A percentile compares a stretch with the other conserved stretches of the same genome.
Evolutionary conservation across 2,113 vertebrate genomes (phyloP).

Genomic region (Gopherus evgoodei): DNA sequence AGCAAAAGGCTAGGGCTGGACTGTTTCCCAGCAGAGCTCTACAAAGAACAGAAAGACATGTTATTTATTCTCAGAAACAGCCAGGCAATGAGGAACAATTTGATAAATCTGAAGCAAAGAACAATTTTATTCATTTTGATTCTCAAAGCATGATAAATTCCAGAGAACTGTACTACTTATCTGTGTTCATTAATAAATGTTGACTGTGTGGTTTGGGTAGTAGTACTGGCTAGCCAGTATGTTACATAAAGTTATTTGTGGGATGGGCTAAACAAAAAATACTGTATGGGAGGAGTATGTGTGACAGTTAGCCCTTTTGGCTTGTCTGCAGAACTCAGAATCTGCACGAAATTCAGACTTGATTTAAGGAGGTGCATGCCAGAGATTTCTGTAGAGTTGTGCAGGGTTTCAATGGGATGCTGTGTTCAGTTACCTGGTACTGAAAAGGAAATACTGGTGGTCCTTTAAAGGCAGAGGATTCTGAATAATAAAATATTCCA

Average conservation of each 20-base stretch:
- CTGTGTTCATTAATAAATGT: neutral
- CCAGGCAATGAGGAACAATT: neutral
- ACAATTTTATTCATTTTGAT: neutral
- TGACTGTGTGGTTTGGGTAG: too few species aligned
- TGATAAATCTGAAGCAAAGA: neutral
- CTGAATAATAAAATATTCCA: neutral
- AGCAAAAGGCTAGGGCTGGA: conserved; percentile 26
- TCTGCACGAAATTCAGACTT: neutral
- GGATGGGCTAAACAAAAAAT: neutral
- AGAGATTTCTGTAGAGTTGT: too few species aligned
- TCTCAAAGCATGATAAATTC: neutral
- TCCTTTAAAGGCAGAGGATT: neutral
- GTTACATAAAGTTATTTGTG: neutral
- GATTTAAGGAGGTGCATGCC: neutral
- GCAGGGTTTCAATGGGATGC: neutral
- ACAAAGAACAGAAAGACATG: neutral
- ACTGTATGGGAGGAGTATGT: neutral
- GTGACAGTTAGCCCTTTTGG: neutral
- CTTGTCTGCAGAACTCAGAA: neutral
- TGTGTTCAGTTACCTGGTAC: neutral
- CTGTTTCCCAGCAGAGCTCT: conserved; percentile 69
- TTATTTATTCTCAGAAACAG: neutral
- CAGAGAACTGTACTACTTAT: neutral
- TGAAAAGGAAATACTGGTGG: neutral
- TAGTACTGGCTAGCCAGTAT: neutral